These are phyloP conservation scores for Oreochromis niloticus DNA, from an alignment of 2,113 vertebrate species.

Conservation along the genomic window DNA sequence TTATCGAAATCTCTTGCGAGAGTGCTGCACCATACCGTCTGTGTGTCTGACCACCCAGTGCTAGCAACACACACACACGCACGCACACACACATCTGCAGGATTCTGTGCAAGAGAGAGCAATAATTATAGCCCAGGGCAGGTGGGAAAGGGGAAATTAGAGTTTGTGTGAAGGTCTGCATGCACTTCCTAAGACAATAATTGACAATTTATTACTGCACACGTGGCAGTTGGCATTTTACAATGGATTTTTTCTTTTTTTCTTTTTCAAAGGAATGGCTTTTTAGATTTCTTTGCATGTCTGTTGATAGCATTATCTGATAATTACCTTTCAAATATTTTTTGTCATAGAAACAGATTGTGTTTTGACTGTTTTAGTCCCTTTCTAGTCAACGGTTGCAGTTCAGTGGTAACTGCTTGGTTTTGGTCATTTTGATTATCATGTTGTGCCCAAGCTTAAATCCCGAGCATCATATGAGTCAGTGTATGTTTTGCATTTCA, in stretches of 20 bases:
- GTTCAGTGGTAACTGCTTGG: not conserved
- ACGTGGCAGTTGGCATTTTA: not conserved
- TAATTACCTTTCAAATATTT: not conserved
- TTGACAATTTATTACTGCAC: constrained; percentile 23
- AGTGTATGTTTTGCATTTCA: not conserved
- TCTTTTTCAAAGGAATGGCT: not conserved
- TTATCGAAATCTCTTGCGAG: constrained; percentile 24
- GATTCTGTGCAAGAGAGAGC: not conserved
- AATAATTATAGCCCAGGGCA: constrained; percentile 7
- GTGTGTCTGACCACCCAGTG: not conserved
- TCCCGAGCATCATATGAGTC: not conserved
- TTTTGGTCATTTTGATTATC: not conserved
- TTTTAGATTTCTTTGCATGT: not conserved
- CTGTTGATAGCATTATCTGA: not conserved
- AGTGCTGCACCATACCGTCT: not conserved
- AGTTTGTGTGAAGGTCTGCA: constrained; percentile 16
- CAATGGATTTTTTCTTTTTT: not conserved
- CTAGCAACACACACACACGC: not conserved
- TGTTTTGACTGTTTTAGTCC: not conserved
- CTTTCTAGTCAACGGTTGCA: not conserved
- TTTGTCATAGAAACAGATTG: not conserved
- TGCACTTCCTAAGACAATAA: constrained; percentile 20
- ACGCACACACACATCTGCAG: not conserved
- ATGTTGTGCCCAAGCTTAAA: not conserved
- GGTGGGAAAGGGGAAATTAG: constrained; percentile 7